A percentile compares a stretch with the other conserved stretches of the same genome.
Evolutionary conservation across 2,888 invertebrate genomes (phyloP).

Genomic region (Rhagonycha lutea): DNA sequence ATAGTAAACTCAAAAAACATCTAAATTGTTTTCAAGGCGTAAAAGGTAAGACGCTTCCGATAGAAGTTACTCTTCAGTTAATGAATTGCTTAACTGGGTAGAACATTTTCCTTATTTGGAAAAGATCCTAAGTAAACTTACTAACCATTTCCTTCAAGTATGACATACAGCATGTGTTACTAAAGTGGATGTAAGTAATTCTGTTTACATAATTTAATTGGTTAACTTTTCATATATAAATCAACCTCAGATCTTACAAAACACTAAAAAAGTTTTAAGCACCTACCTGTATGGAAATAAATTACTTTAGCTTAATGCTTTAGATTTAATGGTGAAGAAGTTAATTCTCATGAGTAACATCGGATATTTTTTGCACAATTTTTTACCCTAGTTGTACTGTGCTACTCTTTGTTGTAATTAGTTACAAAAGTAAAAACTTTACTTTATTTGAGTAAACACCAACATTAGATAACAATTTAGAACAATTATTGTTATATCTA

Average conservation of each 20-base stretch:
- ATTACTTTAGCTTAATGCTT: background rate
- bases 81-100: background rate
- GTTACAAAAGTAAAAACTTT: too few species aligned
- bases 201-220: background rate
- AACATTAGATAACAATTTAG: too few species aligned
- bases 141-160: too few species aligned
- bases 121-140: background rate
- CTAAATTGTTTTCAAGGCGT: background rate
- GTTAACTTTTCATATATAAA: background rate
- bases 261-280: background rate
- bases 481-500: too few species aligned
- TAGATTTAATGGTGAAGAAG: background rate
- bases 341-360: too few species aligned
- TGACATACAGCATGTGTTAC: background rate
- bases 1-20: background rate
- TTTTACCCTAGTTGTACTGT: too few species aligned
- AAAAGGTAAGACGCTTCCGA: background rate
- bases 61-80: background rate
- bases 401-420: too few species aligned
- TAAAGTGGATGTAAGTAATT: background rate
- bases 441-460: too few species aligned
- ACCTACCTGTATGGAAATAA: background rate
- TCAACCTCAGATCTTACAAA: background rate
- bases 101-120: background rate
- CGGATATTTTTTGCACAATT: too few species aligned